Evolutionary conservation across 2,113 vertebrate species (phyloP).

Genomic region (Alouatta palliata): DNA sequence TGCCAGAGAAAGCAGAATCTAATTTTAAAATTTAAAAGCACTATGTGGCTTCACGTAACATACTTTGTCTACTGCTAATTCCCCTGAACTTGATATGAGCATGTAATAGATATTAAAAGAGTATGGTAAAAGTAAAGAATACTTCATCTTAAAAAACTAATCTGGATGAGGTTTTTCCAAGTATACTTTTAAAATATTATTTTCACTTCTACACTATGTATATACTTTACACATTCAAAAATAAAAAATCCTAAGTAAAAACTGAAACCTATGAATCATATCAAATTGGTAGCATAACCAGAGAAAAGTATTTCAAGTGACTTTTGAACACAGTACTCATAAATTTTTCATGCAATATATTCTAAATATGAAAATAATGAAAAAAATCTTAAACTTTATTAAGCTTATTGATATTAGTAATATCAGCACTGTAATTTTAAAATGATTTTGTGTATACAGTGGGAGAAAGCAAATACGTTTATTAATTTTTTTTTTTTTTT

Average conservation of each 20-base stretch:
- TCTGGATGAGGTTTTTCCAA: not conserved
- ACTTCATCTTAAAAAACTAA: constrained; percentile 9
- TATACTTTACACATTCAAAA: constrained; percentile 43
- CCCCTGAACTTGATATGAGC: not conserved
- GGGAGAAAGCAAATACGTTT: not conserved
- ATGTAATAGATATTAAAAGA: not conserved
- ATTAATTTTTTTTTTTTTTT: too few relatives aligned
- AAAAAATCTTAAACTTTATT: not conserved
- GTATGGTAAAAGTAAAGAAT: not conserved
- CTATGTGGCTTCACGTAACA: not conserved
- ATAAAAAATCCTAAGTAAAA: constrained; percentile 32
- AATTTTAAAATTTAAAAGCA: constrained; percentile 27
- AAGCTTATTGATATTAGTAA: constrained; percentile 14
- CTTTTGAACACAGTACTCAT: not conserved
- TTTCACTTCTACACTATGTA: constrained; percentile 22
- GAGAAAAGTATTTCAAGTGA: constrained; percentile 32
- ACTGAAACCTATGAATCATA: not conserved
- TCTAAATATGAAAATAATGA: not conserved
- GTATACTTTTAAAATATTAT: constrained; percentile 21
- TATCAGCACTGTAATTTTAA: not conserved
- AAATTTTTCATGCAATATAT: not conserved
- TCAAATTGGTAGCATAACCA: not conserved
- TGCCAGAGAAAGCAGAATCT: constrained; percentile 3
- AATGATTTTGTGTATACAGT: not conserved
- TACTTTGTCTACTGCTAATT: not conserved